Evolutionary conservation across 2,113 vertebrate genomes (phyloP), one percentile per base, ranked within the genome.

Genomic region (Takifugu flavidus): DNA sequence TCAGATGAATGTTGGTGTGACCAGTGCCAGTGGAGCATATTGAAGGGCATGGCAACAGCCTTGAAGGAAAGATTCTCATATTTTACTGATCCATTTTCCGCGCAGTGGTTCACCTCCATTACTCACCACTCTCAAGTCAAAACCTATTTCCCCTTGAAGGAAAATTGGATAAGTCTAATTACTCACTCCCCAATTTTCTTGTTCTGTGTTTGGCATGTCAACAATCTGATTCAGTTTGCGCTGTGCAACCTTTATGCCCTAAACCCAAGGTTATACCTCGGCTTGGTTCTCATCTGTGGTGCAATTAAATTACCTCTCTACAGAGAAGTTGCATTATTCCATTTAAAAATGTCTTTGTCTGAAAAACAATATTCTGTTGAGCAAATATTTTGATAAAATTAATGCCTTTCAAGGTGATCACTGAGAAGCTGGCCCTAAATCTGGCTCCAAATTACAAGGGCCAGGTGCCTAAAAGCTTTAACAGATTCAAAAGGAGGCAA

Each of bases 11-110:
- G 78, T 82, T 83, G 67, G 65, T 80, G 65, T 62, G 66, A 78
- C 6, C 49, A 0, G 50, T 74, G 77, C 82, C 83, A 86, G 11
- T 28, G 11, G 2, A 61, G 47, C 62, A 72, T 67, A 59, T 53
- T 70, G 63, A 74, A 68, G 51, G 0, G 31, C 51, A 83, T 78
- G 80, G 78, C 75, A 79, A 70, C 72, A 25, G 53, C 59, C 57
- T 63, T 34, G 70, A 62, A 80, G 79, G 67, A 86, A 83, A 84
- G 72, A 75, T 65, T 72, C 71, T 81, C 67, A 82, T 83, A 56
- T 75, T 79, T 72, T 59, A 75, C 74, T 75, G 79, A 81, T 84
- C 78, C 70, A 57, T 70, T 81, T 80, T 87, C 78, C 72, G 72
- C 72, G 44, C 62, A 78, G 74, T 25, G 69, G 75, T 81, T 67